phyloP scores from a whole-genome alignment of 92 coral and sea anemone genomes.

The Siderastrea radians region DNA sequence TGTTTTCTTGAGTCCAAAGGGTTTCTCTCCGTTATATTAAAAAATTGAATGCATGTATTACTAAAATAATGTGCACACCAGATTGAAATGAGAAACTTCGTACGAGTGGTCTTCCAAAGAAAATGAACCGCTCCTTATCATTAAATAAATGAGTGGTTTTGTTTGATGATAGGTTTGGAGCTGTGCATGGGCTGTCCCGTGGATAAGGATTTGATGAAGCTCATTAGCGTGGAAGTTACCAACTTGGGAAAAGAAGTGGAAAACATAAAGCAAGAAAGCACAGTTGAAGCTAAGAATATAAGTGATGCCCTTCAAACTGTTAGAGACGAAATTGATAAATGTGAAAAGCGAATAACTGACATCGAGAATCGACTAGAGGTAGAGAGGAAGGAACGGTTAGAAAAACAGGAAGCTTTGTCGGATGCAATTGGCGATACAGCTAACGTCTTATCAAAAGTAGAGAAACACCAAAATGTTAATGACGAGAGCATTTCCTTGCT shows the following conservation, averaged over 20 bases:
- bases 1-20: no score
- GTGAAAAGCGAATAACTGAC: slow-evolving; percentile 24
- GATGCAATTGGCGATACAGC: slow-evolving; percentile 7
- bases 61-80: no score
- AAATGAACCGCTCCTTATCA: no score
- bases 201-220: slow-evolving; percentile 81
- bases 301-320: slow-evolving; percentile 56
- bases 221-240: slow-evolving; percentile 67
- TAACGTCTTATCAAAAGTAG: neutral
- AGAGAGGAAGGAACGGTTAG: slow-evolving; percentile 1
- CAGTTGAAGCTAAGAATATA: slow-evolving; percentile 68
- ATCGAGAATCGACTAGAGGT: slow-evolving; percentile 12
- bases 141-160: neutral
- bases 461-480: slow-evolving; percentile 5
- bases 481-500: slow-evolving; percentile 1
- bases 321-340: slow-evolving; percentile 60
- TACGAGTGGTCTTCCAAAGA: no score
- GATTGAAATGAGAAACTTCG: no score
- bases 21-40: no score
- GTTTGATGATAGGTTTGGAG: slow-evolving; percentile 70
- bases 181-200: slow-evolving; percentile 85
- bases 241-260: slow-evolving; percentile 47
- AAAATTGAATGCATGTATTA: no score
- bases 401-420: slow-evolving; percentile 6
- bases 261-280: slow-evolving; percentile 24